Conservation (phyloP, 2,888 invertebrate species). For the Tyria jacobaeae region DNA sequence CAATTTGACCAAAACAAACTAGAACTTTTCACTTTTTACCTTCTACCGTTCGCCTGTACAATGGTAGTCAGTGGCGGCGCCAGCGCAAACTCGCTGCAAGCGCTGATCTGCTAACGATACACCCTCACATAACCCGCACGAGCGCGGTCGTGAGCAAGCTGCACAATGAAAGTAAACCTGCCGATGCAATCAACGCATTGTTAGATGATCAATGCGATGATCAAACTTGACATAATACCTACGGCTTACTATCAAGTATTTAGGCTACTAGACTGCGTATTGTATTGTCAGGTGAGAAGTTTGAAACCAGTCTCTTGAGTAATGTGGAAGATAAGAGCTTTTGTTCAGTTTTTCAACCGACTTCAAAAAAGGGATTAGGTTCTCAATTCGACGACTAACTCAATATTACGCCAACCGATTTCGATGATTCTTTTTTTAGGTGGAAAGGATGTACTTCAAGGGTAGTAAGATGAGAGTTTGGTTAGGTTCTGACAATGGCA, state of each 20-base stretch:
- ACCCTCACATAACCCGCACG: constrained; percentile 31
- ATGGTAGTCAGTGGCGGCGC: constrained; percentile 37
- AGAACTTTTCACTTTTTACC: no score
- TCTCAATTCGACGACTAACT: no score
- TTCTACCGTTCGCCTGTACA: constrained; percentile 16
- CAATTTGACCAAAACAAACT: not conserved
- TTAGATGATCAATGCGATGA: constrained; percentile 11
- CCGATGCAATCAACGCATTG: constrained; percentile 14
- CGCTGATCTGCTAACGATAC: constrained; percentile 49
- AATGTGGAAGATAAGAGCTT: not conserved
- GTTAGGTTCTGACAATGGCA: no score
- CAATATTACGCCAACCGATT: no score
- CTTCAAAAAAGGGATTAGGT: no score
- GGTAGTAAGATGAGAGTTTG: no score
- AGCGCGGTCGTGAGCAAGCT: constrained; percentile 31
- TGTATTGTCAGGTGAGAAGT: constrained; percentile 7
- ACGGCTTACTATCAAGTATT: constrained; percentile 5
- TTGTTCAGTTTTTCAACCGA: no score
- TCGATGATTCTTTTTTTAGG: no score
- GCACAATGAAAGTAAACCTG: constrained; percentile 42
- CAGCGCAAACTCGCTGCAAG: constrained; percentile 46
- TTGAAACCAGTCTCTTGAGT: not conserved
- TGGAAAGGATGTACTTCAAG: no score
- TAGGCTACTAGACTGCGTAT: constrained; percentile 12
- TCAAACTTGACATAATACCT: constrained; percentile 12